Base-by-base conservation (phyloP, 2,113 vertebrate genomes). In the Macrotis lagotis region DNA sequence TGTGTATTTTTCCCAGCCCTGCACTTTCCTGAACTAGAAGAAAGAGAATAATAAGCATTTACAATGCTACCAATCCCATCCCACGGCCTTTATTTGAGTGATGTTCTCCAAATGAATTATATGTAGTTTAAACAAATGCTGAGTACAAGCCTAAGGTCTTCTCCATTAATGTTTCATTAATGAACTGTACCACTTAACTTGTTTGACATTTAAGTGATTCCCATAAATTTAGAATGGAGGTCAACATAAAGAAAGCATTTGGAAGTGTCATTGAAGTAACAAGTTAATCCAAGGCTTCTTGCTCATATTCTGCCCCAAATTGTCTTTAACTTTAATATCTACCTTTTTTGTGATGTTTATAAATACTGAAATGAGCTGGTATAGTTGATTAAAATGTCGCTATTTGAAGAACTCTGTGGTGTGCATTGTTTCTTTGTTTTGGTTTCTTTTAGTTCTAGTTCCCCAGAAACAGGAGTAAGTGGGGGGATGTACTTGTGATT, bases 111-210 rank as follows among this genome's bases (percentile, higher is more conserved):
- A 98, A 98, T 98, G 97, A 98, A 98, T 98, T 98, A 98, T 98
- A 98, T 94, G 98, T 98, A 98, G 98, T 98, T 97, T 98, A 98
- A 98, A 98, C 98, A 98, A 98, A 96, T 91, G 94, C 94, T 88
- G 25, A 89, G 94, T 97, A 97, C 97, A 97, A 98, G 97, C 92
- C 92, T 97, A 98, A 98, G 97, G 97, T 98, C 98, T 98, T 98
- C 96, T 95, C 96, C 97, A 98, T 98, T 98, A 98, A 98, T 98
- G 98, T 98, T 98, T 98, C 97, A 98, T 98, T 98, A 98, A 98
- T 98, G 98, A 98, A 99, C 98, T 98, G 98, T 98, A 98, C 97
- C 96, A 98, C 98, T 98, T 98, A 98, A 95, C 96, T 97, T 98
- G 97, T 97, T 98, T 98, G 98, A 98, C 98, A 98, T 98, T 98